Conservation (phyloP, 2,888 invertebrate species). For the Caenorhabditis sinica region DNA sequence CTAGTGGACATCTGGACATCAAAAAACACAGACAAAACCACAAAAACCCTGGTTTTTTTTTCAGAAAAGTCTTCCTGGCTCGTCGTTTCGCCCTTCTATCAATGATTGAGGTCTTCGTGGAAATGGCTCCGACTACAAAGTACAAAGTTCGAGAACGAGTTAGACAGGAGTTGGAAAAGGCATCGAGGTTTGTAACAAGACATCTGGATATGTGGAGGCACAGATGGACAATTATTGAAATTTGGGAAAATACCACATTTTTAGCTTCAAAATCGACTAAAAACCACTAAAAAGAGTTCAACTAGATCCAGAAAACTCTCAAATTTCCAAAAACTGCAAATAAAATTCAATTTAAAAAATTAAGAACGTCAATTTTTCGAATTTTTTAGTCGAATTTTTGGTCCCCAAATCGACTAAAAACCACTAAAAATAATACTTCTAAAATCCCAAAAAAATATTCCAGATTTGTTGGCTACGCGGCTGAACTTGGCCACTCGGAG, state of each 20-base stretch:
- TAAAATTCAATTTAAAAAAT: no score
- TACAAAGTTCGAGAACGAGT: constrained; percentile 43
- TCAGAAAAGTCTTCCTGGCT: constrained; percentile 52
- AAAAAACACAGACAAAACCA: neutral
- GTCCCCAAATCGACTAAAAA: neutral
- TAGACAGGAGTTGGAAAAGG: constrained; percentile 48
- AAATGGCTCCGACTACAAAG: constrained; percentile 39
- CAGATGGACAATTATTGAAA: no score
- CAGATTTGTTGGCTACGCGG: constrained; percentile 56
- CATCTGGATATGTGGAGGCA: neutral
- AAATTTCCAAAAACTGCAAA: no score
- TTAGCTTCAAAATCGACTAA: no score
- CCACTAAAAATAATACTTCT: neutral
- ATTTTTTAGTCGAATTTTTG: no score
- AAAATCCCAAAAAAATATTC: neutral
- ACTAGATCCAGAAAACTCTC: no score
- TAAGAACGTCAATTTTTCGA: no score
- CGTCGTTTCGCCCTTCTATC: constrained; percentile 38
- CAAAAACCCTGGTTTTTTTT: neutral
- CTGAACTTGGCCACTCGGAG: constrained; percentile 29
- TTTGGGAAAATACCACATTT: no score
- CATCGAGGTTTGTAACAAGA: constrained; percentile 21
- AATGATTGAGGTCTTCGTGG: constrained; percentile 24
- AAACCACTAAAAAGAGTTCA: no score
- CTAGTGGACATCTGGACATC: no score